A percentile compares a stretch with the other conserved stretches of the same genome.
These are phyloP conservation scores for Pantala flavescens DNA, from an alignment of 1,140 invertebrate genomes.

Conservation along the genomic window DNA sequence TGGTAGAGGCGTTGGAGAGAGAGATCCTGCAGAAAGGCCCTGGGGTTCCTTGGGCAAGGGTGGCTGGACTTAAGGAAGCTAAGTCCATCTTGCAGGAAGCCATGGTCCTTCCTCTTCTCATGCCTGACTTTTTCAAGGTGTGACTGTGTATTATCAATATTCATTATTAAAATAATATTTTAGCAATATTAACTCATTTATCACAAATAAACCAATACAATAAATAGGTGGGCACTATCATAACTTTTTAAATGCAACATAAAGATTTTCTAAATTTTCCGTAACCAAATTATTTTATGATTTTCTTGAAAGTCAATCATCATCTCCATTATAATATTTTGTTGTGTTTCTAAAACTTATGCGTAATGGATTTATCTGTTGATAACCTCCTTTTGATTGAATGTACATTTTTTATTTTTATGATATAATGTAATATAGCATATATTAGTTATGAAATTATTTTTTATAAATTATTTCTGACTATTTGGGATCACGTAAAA, in stretches of 20 bases:
- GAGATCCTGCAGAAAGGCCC: slow-evolving; percentile 53
- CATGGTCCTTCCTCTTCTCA: slow-evolving; percentile 93
- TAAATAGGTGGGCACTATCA: slow-evolving; percentile 10
- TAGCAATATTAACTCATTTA: not conserved
- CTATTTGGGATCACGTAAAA: too few species aligned
- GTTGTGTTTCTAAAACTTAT: too few species aligned
- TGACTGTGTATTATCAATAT: too few species aligned
- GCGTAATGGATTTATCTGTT: too few species aligned
- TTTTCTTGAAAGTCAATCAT: too few species aligned
- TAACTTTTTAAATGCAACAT: slow-evolving; percentile 14
- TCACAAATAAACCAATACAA: not conserved
- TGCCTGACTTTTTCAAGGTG: slow-evolving; percentile 97
- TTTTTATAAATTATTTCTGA: too few species aligned
- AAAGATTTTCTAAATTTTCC: not conserved
- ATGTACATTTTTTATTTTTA: too few species aligned
- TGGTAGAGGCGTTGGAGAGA: slow-evolving; percentile 62
- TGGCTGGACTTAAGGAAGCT: slow-evolving; percentile 54
- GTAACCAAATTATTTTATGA: too few species aligned
- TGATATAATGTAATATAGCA: too few species aligned
- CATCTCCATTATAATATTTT: too few species aligned
- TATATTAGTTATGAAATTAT: too few species aligned
- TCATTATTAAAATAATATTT: slow-evolving; percentile 14
- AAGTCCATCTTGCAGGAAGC: slow-evolving; percentile 73
- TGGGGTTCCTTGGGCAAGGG: slow-evolving; percentile 50
- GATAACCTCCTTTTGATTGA: too few species aligned